Conservation (phyloP, 2,888 invertebrate species). For the Dysmachus trigonus region DNA sequence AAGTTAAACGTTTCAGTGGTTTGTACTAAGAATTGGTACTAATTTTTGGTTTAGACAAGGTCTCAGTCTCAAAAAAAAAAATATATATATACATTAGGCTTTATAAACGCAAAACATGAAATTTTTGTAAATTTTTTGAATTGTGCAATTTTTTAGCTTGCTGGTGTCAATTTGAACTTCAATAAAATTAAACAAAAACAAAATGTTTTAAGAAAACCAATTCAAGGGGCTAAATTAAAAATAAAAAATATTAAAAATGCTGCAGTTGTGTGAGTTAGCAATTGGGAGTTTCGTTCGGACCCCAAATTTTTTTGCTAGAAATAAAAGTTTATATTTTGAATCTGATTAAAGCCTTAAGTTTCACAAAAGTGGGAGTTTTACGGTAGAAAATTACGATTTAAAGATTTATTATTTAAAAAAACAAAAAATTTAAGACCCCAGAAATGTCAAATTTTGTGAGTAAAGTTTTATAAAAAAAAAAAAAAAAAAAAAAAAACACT, state of each 20-base stretch:
- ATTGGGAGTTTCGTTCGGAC: no score
- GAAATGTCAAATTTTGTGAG: no score
- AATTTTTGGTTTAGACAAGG: neutral
- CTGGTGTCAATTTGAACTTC: neutral
- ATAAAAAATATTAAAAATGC: neutral
- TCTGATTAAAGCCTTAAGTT: no score
- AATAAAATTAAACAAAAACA: neutral
- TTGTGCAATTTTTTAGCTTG: neutral
- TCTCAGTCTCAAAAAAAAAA: neutral
- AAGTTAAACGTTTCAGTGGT: neutral
- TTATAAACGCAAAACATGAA: neutral
- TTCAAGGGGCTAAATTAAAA: neutral
- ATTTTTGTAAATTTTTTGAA: neutral
- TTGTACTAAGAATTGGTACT: neutral
- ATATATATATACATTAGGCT: neutral
- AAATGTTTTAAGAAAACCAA: neutral
- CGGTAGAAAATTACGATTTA: no score
- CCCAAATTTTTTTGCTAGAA: no score
- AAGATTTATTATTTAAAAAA: no score
- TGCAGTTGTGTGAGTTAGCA: neutral
- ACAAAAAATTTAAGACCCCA: no score
- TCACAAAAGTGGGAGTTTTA: no score
- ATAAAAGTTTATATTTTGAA: no score
- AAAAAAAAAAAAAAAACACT: no score
- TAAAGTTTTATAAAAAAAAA: no score